Evolutionary conservation across 1,140 invertebrate species (phyloP).

Genomic region (Drosophila kanapiae): DNA sequence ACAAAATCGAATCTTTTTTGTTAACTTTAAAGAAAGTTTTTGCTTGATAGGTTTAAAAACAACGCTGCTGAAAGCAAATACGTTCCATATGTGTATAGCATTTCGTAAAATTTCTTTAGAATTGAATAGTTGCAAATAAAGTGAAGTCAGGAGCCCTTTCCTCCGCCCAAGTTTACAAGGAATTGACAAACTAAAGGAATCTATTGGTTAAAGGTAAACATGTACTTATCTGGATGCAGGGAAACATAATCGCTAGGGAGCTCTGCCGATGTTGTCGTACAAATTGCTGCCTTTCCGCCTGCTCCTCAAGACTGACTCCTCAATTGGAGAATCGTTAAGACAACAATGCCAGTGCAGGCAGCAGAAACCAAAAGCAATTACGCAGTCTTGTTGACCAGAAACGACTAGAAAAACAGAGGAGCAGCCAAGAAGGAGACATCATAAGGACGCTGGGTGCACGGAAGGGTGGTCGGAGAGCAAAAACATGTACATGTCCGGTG

Average conservation of each 20-base stretch:
- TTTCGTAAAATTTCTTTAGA: neutral
- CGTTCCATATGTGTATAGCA: neutral
- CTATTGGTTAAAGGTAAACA: constrained; percentile 20
- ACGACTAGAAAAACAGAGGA: constrained; percentile 49
- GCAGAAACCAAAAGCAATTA: constrained; percentile 73
- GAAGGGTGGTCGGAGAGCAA: constrained; percentile 41
- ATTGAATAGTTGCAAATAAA: neutral
- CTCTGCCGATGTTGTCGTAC: constrained; percentile 29
- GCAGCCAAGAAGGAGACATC: constrained; percentile 43
- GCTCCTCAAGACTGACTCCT: constrained; percentile 27
- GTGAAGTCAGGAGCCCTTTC: neutral
- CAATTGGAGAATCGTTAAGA: constrained; percentile 51
- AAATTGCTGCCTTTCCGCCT: constrained; percentile 33
- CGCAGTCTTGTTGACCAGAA: constrained; percentile 66
- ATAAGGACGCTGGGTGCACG: constrained; percentile 7
- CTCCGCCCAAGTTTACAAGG: neutral
- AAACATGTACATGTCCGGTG: constrained; percentile 81
- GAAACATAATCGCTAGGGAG: constrained; percentile 40
- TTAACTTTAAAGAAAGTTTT: too few species aligned
- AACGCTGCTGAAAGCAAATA: neutral
- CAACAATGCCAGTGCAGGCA: constrained; percentile 43
- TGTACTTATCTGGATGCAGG: constrained; percentile 26
- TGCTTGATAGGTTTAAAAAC: neutral
- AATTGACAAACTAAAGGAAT: constrained; percentile 11
- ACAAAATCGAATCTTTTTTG: neutral